phyloP scores from a whole-genome alignment of 2,113 vertebrate genomes.

The Axis porcinus region DNA sequence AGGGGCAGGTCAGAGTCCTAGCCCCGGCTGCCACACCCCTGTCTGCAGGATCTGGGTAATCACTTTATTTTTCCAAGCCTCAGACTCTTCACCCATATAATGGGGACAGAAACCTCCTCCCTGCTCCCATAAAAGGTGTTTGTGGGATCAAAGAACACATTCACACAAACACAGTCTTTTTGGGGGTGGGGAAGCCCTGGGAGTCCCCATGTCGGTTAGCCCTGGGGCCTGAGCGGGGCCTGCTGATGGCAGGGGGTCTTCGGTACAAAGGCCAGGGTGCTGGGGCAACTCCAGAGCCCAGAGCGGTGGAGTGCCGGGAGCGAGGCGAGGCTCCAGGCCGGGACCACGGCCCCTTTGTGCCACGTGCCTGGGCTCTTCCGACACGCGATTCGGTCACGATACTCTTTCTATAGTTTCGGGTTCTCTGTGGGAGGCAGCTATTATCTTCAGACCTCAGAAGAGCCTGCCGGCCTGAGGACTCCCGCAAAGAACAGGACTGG shows the following conservation, averaged over 20 bases:
- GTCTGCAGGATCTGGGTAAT: neutral
- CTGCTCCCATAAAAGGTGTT: neutral
- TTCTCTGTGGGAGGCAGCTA: neutral
- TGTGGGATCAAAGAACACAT: neutral
- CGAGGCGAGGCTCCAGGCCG: neutral
- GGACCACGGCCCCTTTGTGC: neutral
- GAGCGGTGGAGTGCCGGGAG: fast-evolving
- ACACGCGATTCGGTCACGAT: neutral
- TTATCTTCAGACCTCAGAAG: neutral
- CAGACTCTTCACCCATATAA: neutral
- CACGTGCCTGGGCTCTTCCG: neutral
- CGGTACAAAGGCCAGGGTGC: neutral
- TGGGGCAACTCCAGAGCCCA: neutral
- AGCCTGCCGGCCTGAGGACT: neutral
- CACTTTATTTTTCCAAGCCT: neutral
- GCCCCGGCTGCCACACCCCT: neutral
- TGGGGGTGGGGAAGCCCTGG: neutral
- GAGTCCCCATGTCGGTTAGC: fast-evolving
- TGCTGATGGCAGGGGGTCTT: neutral
- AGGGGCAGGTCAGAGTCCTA: neutral
- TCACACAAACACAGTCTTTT: neutral
- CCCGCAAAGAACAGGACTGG: neutral
- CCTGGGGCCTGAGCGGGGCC: neutral
- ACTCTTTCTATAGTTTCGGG: neutral
- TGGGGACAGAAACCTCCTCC: neutral